A percentile compares a stretch with the other conserved stretches of the same genome.
phyloP scores from a whole-genome alignment of 2,797 vertebrate genomes.

The Galagoides demidoff region DNA sequence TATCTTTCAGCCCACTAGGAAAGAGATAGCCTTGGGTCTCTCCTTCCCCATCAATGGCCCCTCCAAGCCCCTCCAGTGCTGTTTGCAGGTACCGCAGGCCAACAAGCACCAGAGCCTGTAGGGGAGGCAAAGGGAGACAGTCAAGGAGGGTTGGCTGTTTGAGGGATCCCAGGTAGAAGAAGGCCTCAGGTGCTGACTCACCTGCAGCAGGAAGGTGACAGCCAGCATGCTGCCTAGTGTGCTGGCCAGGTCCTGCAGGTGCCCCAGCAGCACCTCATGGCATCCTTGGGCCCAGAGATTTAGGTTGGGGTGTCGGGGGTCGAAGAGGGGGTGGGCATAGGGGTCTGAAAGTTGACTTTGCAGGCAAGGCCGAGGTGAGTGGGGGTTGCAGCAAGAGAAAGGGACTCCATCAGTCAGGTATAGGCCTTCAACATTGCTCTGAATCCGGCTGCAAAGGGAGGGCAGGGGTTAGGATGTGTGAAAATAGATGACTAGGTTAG shows the following conservation, averaged over 20 bases:
- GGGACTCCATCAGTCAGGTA: constrained; percentile 91
- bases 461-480: neutral
- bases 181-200: constrained; percentile 42
- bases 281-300: constrained; percentile 81
- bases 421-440: constrained; percentile 92
- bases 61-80: constrained; percentile 90
- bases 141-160: neutral
- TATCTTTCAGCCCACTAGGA: constrained; percentile 90
- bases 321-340: constrained; percentile 85
- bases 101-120: constrained; percentile 88
- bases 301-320: constrained; percentile 71
- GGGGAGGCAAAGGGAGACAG: neutral
- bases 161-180: neutral
- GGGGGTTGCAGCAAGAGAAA: constrained; percentile 93
- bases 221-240: constrained; percentile 55
- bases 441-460: constrained; percentile 71
- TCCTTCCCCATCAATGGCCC: constrained; percentile 88
- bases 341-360: constrained; percentile 90
- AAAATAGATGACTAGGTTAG: neutral
- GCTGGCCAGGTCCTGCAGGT: constrained; percentile 51
- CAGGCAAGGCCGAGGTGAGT: constrained; percentile 92
- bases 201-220: constrained; percentile 72
- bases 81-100: constrained; percentile 93
- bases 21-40: constrained; percentile 92
- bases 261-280: constrained; percentile 45